Evolutionary conservation across 2,797 vertebrate genomes (phyloP), one percentile per base, ranked within the genome.

Genomic region (Melanotaenia maccullochi): DNA sequence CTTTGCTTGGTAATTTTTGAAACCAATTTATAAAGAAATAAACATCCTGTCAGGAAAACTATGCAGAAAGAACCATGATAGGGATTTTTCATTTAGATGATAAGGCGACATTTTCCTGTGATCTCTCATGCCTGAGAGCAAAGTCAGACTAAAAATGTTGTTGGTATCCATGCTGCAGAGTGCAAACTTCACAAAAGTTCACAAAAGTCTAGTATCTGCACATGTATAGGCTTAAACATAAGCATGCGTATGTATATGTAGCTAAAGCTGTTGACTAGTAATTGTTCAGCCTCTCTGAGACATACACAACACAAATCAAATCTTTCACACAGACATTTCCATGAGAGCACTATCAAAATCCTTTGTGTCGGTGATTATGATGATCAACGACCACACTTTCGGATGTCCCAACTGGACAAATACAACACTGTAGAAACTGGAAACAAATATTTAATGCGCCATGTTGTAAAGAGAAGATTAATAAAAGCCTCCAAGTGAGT

Each of bases 391-490:
- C 9, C 18, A 32, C 51, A 51, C 42, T 66, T 71, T 83, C 38
- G 12, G 44, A 69, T 28, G 55, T 60, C 44, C 40, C 63, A 90
- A 93, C 91, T 90, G 87, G 85, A 88, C 92, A 95, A 93, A 95
- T 84, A 93, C 78, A 87, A 85, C 81, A 82, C 80, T 88, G 92
- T 85, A 88, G 93, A 81, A 89, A 82, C 66, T 69, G 66, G 8
- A 74, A 60, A 66, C 94, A 90, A 94, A 91, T 94, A 90, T 93
- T 94, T 74, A 90, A 89, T 85, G 84, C 90, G 90, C 84, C 56
- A 60, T 73, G 60, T 87, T 36, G 64, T 49, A 79, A 85, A 76
- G 61, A 68, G 81, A 76, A 89, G 18, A 14, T 60, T 38, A 18
- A 78, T 69, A 73, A 78, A 79, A 57, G 42, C 66, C 24, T 75